phyloP scores from a whole-genome alignment of 2,797 vertebrate genomes.

The Dallia pectoralis region DNA sequence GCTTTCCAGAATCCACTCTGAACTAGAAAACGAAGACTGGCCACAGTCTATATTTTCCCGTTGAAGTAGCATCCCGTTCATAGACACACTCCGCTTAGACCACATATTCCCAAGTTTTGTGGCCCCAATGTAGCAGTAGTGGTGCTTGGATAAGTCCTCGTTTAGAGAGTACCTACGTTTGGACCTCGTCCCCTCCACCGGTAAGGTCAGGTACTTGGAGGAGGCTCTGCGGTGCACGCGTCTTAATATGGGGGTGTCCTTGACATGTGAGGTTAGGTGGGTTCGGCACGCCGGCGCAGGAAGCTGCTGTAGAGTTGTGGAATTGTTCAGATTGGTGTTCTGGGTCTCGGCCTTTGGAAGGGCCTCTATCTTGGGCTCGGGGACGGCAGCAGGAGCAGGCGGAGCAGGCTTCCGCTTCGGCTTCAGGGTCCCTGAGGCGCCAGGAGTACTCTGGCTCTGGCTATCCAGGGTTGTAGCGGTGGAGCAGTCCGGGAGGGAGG shows the following conservation, averaged over 20 bases:
- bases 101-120: conserved; percentile 63
- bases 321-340: conserved; percentile 98
- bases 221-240: conserved; percentile 78
- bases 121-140: conserved; percentile 58
- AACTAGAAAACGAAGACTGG: conserved; percentile 77
- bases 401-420: conserved; percentile 85
- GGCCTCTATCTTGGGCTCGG: conserved; percentile 66
- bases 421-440: conserved; percentile 74
- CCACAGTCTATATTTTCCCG: conserved; percentile 72
- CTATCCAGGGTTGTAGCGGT: conserved; percentile 83
- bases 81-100: conserved; percentile 88
- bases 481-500: conserved; percentile 82
- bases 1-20: conserved; percentile 94
- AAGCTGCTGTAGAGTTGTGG: conserved; percentile 82
- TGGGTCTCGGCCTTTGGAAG: conserved; percentile 78
- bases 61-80: conserved; percentile 86
- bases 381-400: conserved; percentile 40
- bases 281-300: conserved; percentile 46
- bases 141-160: conserved; percentile 65
- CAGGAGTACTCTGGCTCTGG: conserved; percentile 74
- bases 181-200: conserved; percentile 73
- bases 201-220: conserved; percentile 92
- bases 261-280: conserved; percentile 60
- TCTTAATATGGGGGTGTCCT: conserved; percentile 80
- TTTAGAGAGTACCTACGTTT: conserved; percentile 87